Conservation (phyloP, 2,797 vertebrate species). For the Cyprinodon diabolis region DNA sequence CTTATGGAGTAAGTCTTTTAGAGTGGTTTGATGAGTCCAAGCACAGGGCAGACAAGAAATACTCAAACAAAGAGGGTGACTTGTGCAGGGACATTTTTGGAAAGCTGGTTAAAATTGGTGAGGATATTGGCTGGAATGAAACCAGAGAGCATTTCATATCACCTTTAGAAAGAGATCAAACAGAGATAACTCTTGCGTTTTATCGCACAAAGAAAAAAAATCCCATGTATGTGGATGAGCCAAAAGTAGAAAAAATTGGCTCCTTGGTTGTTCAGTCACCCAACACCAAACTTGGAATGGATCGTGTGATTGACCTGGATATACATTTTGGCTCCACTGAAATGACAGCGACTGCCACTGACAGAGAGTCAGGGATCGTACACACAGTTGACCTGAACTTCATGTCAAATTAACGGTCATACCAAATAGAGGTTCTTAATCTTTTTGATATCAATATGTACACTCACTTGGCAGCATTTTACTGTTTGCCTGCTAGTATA, state of each 20-base stretch:
- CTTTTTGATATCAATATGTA: too few relatives aligned
- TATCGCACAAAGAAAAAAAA: not conserved
- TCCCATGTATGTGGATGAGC: constrained; percentile 5
- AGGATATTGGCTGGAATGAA: fast-evolving
- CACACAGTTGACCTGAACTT: too few relatives aligned
- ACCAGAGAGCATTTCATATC: fast-evolving
- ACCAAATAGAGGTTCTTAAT: too few relatives aligned
- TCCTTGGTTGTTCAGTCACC: not conserved
- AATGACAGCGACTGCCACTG: not conserved
- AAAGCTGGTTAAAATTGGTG: too few relatives aligned
- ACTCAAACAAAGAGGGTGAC: too few relatives aligned
- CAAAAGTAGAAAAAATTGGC: fast-evolving
- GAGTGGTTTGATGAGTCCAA: not conserved
- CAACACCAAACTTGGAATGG: fast-evolving
- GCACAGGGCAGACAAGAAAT: too few relatives aligned
- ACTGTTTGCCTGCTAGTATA: too few relatives aligned
- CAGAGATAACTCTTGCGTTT: fast-evolving
- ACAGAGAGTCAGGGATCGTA: fast-evolving
- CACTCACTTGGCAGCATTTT: too few relatives aligned
- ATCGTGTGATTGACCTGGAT: not conserved
- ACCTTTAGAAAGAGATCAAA: fast-evolving
- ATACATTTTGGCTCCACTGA: constrained; percentile 12
- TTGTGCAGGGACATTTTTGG: too few relatives aligned
- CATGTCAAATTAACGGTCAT: too few relatives aligned
- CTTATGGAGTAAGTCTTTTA: not conserved